Base-by-base conservation (phyloP, 2,888 invertebrate species). In the Cephus pygmeus region DNA sequence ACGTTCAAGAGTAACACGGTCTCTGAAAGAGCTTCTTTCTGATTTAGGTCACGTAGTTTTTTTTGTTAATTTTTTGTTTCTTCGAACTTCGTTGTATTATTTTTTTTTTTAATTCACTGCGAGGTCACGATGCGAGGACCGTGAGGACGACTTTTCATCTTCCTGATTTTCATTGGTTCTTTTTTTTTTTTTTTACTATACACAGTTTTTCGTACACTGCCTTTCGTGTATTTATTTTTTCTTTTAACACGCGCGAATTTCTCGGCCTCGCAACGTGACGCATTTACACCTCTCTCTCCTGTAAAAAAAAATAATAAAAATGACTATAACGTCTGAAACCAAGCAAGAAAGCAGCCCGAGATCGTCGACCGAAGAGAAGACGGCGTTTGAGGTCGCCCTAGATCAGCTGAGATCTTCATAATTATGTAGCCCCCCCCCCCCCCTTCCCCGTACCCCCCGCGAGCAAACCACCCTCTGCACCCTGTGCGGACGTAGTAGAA, bases 1-100 rank as follows among this genome's bases (percentile, higher is more conserved):
- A 83, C 86, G 85, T 90, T 90, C 91, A 91, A 91, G 90, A 85
- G 91, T 91, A 89, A 87, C 91, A 89, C 87, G 87, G 90, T 91
- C 91, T 91, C 91, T 90, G 90, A 89, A 87, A 83, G 77, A 85
- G 85, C 86, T 87, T 87, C 83, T 84, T 79, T 82, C 79, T 77
- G 77, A 80, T 79, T 80, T 84, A 86, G 86, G 84, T 85, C 85
- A 88, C 85, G 86, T 86, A 86, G 84, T 80, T 81, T 77, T 75
- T 75, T 79, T 82, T 78, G 79, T 87, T 85, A 71, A 83, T 80
- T 82, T 77, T 77, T 40, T 77, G 74, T 78, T 79, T 76, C 79
- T 34, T 73, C 31, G 76, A 83, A 4, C 31, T 69, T 34, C 11
- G 15, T 33, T 71, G 31, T 4, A 9, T 4, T 71, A 15, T 31